These are phyloP conservation scores for Unio pictorum DNA, from an alignment of 2,888 invertebrate species.

Conservation along the genomic window DNA sequence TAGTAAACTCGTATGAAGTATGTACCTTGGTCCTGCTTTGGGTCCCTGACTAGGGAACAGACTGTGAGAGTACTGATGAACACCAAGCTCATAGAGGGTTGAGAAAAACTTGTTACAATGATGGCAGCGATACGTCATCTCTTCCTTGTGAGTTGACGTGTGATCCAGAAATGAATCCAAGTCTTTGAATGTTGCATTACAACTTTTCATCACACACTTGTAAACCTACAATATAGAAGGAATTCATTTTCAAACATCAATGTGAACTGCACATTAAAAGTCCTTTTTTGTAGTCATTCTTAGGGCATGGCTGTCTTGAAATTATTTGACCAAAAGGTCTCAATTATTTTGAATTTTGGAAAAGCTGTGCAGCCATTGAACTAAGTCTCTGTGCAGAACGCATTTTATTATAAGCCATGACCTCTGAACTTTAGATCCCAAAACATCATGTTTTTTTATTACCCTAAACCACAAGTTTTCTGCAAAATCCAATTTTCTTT, in stretches of 20 bases:
- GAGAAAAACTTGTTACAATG: slow-evolving; percentile 76
- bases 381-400: too few relatives aligned
- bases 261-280: too few relatives aligned
- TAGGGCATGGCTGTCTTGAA: too few relatives aligned
- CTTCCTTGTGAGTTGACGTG: slow-evolving; percentile 74
- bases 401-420: too few relatives aligned
- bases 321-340: too few relatives aligned
- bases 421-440: too few relatives aligned
- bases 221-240: slow-evolving; percentile 71
- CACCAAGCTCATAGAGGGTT: slow-evolving; percentile 77
- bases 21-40: slow-evolving; percentile 70
- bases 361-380: too few relatives aligned
- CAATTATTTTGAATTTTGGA: too few relatives aligned
- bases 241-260: neutral
- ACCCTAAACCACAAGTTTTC: too few relatives aligned
- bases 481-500: too few relatives aligned
- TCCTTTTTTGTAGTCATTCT: too few relatives aligned
- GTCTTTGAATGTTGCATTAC: slow-evolving; percentile 77
- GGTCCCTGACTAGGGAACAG: slow-evolving; percentile 71
- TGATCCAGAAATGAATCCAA: slow-evolving; percentile 78
- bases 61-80: slow-evolving; percentile 78
- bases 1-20: neutral
- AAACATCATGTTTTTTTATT: too few relatives aligned
- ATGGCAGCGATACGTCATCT: slow-evolving; percentile 78
- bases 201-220: slow-evolving; percentile 79